Evolutionary conservation across 2,113 vertebrate genomes (phyloP).

Genomic region (Podocnemis expansa): DNA sequence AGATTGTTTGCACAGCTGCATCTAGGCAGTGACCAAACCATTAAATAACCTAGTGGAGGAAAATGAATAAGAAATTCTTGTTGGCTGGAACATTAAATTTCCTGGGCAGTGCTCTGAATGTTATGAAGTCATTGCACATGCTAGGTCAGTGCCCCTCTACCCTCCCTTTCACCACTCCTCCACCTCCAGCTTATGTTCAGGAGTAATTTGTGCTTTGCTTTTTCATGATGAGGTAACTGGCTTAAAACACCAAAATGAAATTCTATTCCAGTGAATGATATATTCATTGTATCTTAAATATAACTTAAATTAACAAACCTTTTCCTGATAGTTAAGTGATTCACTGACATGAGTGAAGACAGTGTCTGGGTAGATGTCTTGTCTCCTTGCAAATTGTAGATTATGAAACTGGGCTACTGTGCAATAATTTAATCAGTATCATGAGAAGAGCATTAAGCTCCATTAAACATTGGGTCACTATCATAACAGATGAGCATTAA

Average conservation of each 20-base stretch:
- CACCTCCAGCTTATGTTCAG: constrained; percentile 42
- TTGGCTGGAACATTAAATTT: constrained; percentile 66
- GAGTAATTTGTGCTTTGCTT: constrained; percentile 11
- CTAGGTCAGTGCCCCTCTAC: constrained; percentile 43
- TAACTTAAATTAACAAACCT: constrained; percentile 55
- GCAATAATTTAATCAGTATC: constrained; percentile 73
- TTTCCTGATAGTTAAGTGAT: constrained; percentile 40
- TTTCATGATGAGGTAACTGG: constrained; percentile 41
- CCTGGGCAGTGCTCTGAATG: constrained; percentile 69
- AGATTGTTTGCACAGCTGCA: constrained; percentile 80
- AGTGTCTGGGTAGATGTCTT: constrained; percentile 54
- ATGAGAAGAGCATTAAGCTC: constrained; percentile 71
- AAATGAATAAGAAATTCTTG: constrained; percentile 69
- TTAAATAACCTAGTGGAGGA: constrained; percentile 60
- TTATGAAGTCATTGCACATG: constrained; percentile 71
- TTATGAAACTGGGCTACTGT: constrained; percentile 65
- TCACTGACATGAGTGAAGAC: constrained; percentile 53
- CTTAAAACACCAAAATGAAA: constrained; percentile 29
- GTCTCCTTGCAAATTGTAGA: constrained; percentile 49
- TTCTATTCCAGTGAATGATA: background rate
- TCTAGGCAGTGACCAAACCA: constrained; percentile 62
- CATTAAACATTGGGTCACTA: constrained; percentile 68
- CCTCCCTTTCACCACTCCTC: background rate
- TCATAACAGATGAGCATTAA: constrained; percentile 72
- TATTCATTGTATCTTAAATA: constrained; percentile 33